A percentile compares a stretch with the other conserved stretches of the same genome.
Conservation (phyloP, 2,797 vertebrate genomes). For the Benthosema pterotum region DNA sequence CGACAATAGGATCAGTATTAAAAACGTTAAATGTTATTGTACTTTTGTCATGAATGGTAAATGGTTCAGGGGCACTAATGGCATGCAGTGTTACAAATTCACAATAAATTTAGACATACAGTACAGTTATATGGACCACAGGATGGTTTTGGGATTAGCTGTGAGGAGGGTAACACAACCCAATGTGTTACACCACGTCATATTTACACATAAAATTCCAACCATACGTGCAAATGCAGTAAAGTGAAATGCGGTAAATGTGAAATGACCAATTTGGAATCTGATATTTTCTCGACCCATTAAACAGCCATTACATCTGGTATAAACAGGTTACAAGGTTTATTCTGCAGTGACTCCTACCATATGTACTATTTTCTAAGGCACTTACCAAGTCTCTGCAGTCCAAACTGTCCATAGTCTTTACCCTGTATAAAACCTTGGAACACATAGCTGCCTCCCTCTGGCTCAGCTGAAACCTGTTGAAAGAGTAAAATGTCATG, state of each 20-base stretch:
- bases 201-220: no score
- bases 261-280: background rate
- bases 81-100: no score
- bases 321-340: no score
- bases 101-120: no score
- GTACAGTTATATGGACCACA: no score
- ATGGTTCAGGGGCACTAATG: no score
- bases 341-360: background rate
- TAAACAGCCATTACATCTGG: background rate
- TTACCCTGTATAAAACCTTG: conserved; percentile 96
- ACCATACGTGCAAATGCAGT: no score
- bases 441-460: conserved; percentile 93
- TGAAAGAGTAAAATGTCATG: background rate
- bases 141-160: no score
- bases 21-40: background rate
- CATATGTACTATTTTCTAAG: background rate
- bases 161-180: no score
- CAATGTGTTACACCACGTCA: no score
- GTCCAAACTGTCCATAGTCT: conserved; percentile 96
- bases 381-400: conserved; percentile 90
- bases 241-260: no score
- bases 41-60: background rate
- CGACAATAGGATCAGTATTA: background rate
- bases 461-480: conserved; percentile 94
- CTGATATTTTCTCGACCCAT: background rate